Percentiles rank a stretch among this genome's conserved stretches.
These are phyloP conservation scores for Ceyx margarethae DNA, from an alignment of 2,113 vertebrate genomes.

Conservation along the genomic window DNA sequence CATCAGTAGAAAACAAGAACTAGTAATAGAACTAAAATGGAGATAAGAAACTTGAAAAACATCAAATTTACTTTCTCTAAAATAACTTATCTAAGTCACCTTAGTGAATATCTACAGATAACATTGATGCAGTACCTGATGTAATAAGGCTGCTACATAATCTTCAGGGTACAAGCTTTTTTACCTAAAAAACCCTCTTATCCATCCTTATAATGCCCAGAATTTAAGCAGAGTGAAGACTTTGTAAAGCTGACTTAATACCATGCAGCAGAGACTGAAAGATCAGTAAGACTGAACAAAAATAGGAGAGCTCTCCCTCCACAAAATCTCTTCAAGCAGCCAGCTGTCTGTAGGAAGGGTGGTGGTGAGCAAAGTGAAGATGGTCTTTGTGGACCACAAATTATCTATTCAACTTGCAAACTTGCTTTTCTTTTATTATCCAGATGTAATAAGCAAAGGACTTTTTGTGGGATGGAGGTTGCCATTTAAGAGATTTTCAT, in stretches of 20 bases:
- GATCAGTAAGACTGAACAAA: background rate
- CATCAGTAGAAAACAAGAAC: background rate
- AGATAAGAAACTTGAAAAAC: background rate
- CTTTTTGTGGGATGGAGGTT: background rate
- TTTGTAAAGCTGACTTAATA: constrained; percentile 17
- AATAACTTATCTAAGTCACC: background rate
- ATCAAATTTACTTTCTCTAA: background rate
- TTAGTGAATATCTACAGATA: background rate
- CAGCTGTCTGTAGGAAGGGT: background rate
- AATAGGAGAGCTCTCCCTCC: background rate
- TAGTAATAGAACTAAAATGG: background rate
- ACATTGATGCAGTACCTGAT: background rate
- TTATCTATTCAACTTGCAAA: constrained; percentile 44
- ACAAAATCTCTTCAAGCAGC: background rate
- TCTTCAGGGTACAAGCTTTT: background rate
- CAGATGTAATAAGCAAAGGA: background rate
- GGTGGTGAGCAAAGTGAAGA: constrained; percentile 27
- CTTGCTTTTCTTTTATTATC: constrained; percentile 16
- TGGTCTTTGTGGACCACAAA: background rate
- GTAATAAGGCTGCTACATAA: background rate
- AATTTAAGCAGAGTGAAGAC: background rate
- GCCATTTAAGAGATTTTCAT: background rate
- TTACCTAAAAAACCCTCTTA: background rate
- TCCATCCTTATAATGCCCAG: background rate
- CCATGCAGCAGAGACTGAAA: background rate